Percentiles rank a stretch among this genome's conserved stretches.
Conservation (phyloP, 2,888 invertebrate species). For the Coleophora deauratella region DNA sequence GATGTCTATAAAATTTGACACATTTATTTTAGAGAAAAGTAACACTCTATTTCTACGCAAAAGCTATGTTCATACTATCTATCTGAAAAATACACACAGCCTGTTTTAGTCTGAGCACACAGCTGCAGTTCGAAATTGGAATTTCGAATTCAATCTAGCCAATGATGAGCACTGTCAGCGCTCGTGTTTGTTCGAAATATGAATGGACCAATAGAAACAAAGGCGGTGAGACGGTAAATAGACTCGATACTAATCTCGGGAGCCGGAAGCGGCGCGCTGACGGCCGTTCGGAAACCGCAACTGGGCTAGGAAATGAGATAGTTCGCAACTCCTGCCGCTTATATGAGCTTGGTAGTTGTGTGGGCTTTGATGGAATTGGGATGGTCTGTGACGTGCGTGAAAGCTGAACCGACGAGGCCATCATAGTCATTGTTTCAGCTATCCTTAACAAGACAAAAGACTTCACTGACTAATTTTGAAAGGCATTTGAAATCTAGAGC, state of each 20-base stretch:
- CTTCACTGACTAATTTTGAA: not conserved
- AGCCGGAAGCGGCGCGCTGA: constrained; percentile 66
- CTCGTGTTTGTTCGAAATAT: constrained; percentile 17
- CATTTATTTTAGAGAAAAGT: too few relatives aligned
- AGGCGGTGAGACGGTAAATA: constrained; percentile 58
- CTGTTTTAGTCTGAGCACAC: too few relatives aligned
- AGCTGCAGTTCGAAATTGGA: constrained; percentile 13
- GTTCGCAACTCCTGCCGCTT: constrained; percentile 50
- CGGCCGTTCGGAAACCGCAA: constrained; percentile 67
- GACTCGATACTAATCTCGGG: constrained; percentile 68
- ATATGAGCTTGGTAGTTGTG: constrained; percentile 32
- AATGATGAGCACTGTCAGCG: constrained; percentile 11
- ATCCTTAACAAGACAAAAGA: not conserved
- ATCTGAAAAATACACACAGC: too few relatives aligned
- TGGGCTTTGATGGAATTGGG: constrained; percentile 47
- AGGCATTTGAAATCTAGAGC: not conserved
- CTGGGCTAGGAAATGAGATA: constrained; percentile 74
- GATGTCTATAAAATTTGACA: too few relatives aligned
- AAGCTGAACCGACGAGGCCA: constrained; percentile 4
- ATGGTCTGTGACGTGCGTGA: constrained; percentile 15
- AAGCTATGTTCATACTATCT: too few relatives aligned
- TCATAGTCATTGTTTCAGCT: not conserved
- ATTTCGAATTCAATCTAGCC: constrained; percentile 15
- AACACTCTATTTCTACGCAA: too few relatives aligned
- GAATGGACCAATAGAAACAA: constrained; percentile 58